Evolutionary conservation across 2,113 vertebrate species (phyloP), one percentile per base, ranked within the genome.

Genomic region (Entomyzon cyanotis): DNA sequence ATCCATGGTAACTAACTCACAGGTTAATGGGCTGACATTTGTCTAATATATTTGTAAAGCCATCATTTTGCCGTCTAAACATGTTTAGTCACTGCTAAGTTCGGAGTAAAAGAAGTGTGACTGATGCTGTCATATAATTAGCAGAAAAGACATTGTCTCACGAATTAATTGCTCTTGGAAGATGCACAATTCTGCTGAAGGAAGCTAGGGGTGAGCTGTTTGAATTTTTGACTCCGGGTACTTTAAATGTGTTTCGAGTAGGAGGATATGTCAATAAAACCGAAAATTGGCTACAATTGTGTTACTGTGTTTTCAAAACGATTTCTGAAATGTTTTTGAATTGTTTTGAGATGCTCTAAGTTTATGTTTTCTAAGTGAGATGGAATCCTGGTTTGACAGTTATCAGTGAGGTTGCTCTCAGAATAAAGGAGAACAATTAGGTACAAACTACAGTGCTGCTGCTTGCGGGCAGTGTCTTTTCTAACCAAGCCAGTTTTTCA

Each of bases 391-490:
- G 11, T 79, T 35, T 55, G 35, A 10, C 27, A 86, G 12, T 44
- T 64, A 39, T 11, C 19, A 25, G 0, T 37, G 39, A 77, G 37
- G 23, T 64, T 81, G 25, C 42, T 59, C 50, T 8, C 3, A 19
- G 41, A 58, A 18, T 2, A 4, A 73, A 71, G 6, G 14, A 78
- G 39, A 76, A n/a, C 15, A 42, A 13, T 50, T 17, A 31, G 35
- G 23, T 59, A 55, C 30, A 47, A 64, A 33, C 7, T 49, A 12
- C 0, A 0, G 15, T 58, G 30, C n/a, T 77, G 2, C 13, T 81
- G 27, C 11, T 82, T 42, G 11, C 0, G 0, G 44, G 5, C 22
- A 69, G 5, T 33, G 25, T 27, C 35, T 41, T 91, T 15, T 87
- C n/a, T 62, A 39, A 58, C 28, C 33, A 70, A 16, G 12, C 2